phyloP scores from a whole-genome alignment of 2,113 vertebrate genomes.

The Phylloscopus whistleri region DNA sequence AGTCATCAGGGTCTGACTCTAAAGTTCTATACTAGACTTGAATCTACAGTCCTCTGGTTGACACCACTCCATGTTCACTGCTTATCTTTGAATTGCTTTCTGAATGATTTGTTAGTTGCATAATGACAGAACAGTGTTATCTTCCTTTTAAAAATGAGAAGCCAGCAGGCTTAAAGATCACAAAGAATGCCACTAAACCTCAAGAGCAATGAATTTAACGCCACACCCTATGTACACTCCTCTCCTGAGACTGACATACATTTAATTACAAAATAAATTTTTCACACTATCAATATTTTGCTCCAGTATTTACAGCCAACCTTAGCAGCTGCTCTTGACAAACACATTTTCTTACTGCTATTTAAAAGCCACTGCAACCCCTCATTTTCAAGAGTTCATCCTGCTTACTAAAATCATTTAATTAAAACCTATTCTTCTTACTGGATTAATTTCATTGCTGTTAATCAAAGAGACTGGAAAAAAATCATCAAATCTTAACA shows the following conservation, averaged over 20 bases:
- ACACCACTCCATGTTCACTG: not conserved
- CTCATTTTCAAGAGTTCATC: not conserved
- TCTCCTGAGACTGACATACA: not conserved
- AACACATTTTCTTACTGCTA: not conserved
- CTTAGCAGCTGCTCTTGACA: not conserved
- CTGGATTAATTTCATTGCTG: not conserved
- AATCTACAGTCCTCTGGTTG: not conserved
- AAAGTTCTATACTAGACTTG: not conserved
- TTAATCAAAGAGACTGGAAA: not conserved
- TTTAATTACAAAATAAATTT: not conserved
- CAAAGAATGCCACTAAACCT: not conserved
- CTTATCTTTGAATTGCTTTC: not conserved
- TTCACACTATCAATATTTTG: not conserved
- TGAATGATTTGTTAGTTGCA: not conserved
- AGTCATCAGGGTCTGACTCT: not conserved
- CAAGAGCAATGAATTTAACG: not conserved
- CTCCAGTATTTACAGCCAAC: not conserved
- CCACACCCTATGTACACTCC: not conserved
- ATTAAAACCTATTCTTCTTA: slow-evolving; percentile 12
- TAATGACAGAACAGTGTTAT: not conserved
- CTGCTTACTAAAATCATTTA: not conserved
- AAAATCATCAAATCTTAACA: not conserved
- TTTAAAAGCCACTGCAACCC: not conserved
- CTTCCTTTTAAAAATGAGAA: not conserved
- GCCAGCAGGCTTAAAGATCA: not conserved